A percentile compares a stretch with the other conserved stretches of the same genome.
Conservation (phyloP, 2,113 vertebrate species). For the Erinaceus europaeus region DNA sequence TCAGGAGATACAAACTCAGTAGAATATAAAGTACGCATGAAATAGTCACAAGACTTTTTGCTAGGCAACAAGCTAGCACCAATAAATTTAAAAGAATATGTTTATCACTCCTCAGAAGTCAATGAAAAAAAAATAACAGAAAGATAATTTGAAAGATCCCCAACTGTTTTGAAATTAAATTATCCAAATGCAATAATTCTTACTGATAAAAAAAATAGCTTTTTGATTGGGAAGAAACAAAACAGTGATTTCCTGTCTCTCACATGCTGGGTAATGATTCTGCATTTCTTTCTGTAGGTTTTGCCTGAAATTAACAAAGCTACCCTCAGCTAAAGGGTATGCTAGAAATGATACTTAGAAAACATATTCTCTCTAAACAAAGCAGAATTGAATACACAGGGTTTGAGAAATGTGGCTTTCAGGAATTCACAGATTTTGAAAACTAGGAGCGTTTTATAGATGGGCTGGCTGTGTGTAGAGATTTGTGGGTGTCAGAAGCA, state of each 20-base stretch:
- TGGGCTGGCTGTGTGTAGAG: background rate
- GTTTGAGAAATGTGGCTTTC: background rate
- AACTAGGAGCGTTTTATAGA: background rate
- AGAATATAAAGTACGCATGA: no score
- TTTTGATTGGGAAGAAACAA: conserved; percentile 17
- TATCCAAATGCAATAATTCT: conserved; percentile 15
- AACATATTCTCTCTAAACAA: conserved; percentile 13
- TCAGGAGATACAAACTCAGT: no score
- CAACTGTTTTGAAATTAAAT: background rate
- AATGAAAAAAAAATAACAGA: background rate
- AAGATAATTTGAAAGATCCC: background rate
- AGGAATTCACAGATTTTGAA: conserved; percentile 23
- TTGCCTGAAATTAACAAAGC: background rate
- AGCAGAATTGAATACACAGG: background rate
- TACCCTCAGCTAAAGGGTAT: background rate
- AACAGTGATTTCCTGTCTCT: background rate
- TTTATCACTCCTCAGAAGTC: background rate
- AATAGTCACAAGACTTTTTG: background rate
- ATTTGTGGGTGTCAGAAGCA: background rate
- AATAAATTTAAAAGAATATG: conserved; percentile 11
- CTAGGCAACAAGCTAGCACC: background rate
- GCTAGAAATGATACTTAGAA: background rate
- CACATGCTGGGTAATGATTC: background rate
- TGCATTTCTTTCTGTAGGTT: no score
- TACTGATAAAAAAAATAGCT: background rate